Evolutionary conservation across 2,888 invertebrate species (phyloP), one percentile per base, ranked within the genome.

Genomic region (Apoderus coryli): DNA sequence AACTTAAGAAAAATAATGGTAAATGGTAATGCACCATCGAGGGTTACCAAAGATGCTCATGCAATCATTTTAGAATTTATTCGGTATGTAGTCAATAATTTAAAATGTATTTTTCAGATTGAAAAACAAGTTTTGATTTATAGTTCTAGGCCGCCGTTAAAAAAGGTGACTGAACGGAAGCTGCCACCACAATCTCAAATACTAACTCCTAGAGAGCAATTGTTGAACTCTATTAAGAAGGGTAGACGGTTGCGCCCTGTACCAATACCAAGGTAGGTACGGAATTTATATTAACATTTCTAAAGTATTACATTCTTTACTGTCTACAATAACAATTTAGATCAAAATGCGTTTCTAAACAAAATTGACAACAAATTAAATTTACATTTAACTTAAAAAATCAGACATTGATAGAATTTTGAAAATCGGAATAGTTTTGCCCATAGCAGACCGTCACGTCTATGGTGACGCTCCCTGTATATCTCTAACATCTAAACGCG

Each of bases 31-130:
- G 72, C 85, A 50, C 80, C 79, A 34, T 76, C 68, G 31, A 71
- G 78, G 56, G 80, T 89, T 33, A 88, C 85, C 59, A 89, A 89
- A 62, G 90, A 92, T 64, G 92, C 92, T 14, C 92, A 92, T 57
- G 85, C 84, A 36, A 74, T 93, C 61, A 93, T 93, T 54, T 71
- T 95, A 53, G 92, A 95, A 57, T 95, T 93, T 64, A 95, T 95
- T 54, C 27, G 42, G 37, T 38, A 29, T 15, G 25, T 13, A 25
- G 11, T 3, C 11, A 25, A 13, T 11, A 4, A 7, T 16, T 16
- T 16, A 7, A 7, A 16, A 7, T 16, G 19, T 16, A 16, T 16
- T n/a, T n/a, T n/a, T n/a, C n/a, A n/a, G n/a, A n/a, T n/a, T n/a
- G n/a, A n/a, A n/a, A n/a, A n/a, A n/a, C n/a, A n/a, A n/a, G n/a